Evolutionary conservation across 2,888 invertebrate genomes (phyloP), one percentile per base, ranked within the genome.

Genomic region (Pheosia tremula): DNA sequence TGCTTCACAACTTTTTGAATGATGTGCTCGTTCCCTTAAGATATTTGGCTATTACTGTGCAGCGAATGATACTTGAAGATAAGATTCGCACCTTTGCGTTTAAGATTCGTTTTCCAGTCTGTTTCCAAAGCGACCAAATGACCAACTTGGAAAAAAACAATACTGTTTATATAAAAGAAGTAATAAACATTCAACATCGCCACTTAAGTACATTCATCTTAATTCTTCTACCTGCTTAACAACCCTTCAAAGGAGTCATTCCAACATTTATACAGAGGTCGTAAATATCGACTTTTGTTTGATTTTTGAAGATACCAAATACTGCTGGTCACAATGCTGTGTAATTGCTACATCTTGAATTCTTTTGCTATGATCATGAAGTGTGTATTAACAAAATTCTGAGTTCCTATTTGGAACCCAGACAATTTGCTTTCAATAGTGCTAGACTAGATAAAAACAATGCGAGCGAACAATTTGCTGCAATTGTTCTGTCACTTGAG

Each of bases 401-500:
- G 24, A 6, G 50, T 50, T 9, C 8, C 50, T 24, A 24, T 50
- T 50, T 50, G 24, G 50, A 50, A 24, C 24, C n/a, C 24, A 6
- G 11, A 54, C 9, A 37, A 54, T 37, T 54, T 10, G n/a, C 56
- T 39, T 41, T 41, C 41, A 13, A 56, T 41, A 56, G 60, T 56
- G 69, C 59, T 67, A 13, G 41, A n/a, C 13, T 45, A 45, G 36
- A 64, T 63, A 63, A 62, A 54, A 66, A 64, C 64, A 68, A 64
- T 61, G 43, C n/a, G 5, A 45, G 56, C 64, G 63, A 62, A 62
- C 64, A 57, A 69, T 66, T 37, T 71, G 72, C 60, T 62, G 69
- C 75, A 71, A 77, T 74, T 75, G 74, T 77, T 56, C 63, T 77
- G 69, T 71, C 69, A 71, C 59, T 64, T 69, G 57, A 69, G 60